Evolutionary conservation across 1,140 invertebrate genomes (phyloP).

Genomic region (Riptortus pedestris): DNA sequence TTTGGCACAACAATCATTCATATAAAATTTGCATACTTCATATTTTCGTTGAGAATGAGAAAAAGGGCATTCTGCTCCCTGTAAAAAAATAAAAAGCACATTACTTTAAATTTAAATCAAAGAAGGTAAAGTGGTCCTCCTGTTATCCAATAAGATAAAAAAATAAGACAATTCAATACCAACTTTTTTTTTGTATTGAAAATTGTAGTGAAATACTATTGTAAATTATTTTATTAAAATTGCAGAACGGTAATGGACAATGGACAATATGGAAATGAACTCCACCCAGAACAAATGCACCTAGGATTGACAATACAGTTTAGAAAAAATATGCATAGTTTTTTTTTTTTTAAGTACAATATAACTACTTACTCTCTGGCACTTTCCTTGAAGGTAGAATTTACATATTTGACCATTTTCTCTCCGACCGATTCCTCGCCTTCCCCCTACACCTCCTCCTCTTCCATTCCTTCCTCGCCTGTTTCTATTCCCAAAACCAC

Average conservation of each 20-base stretch:
- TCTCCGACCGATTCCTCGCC: background rate
- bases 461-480: background rate
- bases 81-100: conserved; percentile 34
- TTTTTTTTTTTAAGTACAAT: background rate
- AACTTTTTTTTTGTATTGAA: too few species aligned
- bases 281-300: too few species aligned
- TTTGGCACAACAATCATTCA: conserved; percentile 91
- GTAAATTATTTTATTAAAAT: too few species aligned
- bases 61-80: conserved; percentile 68
- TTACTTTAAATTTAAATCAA: too few species aligned
- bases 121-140: too few species aligned
- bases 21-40: conserved; percentile 93
- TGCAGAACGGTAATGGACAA: too few species aligned
- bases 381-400: conserved; percentile 23
- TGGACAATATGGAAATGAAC: too few species aligned
- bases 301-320: too few species aligned
- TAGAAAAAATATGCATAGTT: background rate
- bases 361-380: conserved; percentile 14
- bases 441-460: background rate
- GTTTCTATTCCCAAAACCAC: conserved; percentile 4
- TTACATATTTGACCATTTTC: conserved; percentile 17
- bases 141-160: too few species aligned
- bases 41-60: conserved; percentile 82
- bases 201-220: too few species aligned
- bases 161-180: too few species aligned